Percentiles rank a stretch among this genome's conserved stretches.
phyloP scores from a whole-genome alignment of 2,797 vertebrate genomes.

The Todus mexicanus region DNA sequence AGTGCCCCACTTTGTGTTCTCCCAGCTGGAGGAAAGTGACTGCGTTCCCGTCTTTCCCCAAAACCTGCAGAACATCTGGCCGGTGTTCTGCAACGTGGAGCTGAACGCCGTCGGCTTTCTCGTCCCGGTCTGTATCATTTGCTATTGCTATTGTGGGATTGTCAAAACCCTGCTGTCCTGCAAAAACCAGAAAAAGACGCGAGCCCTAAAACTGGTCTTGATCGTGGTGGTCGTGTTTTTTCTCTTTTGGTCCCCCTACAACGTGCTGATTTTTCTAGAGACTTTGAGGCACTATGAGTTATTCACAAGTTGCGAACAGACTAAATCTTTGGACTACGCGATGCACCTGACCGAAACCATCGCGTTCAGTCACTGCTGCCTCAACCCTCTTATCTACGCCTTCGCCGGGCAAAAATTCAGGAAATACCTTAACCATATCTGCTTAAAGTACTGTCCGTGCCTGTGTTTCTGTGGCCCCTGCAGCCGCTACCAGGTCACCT shows the following conservation, averaged over 20 bases:
- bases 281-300: conserved; percentile 61
- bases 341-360: conserved; percentile 81
- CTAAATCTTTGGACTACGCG: conserved; percentile 63
- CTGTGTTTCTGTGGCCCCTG: conserved; percentile 47
- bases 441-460: conserved; percentile 56
- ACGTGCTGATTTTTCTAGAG: conserved; percentile 78
- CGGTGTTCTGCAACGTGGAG: conserved; percentile 72
- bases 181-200: conserved; percentile 76
- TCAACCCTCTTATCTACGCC: conserved; percentile 92
- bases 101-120: conserved; percentile 82
- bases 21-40: conserved; percentile 27
- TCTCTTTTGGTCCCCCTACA: conserved; percentile 89
- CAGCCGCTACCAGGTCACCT: background rate
- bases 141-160: conserved; percentile 86
- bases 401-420: conserved; percentile 90
- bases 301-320: conserved; percentile 66
- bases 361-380: conserved; percentile 87
- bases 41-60: conserved; percentile 75
- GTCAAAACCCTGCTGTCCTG: conserved; percentile 75
- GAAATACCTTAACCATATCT: conserved; percentile 73
- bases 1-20: conserved; percentile 83
- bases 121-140: conserved; percentile 79
- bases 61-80: conserved; percentile 59
- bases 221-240: conserved; percentile 84
- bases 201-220: conserved; percentile 80